Base-by-base conservation (phyloP, 2,888 invertebrate genomes). In the Melinaea marsaeus region DNA sequence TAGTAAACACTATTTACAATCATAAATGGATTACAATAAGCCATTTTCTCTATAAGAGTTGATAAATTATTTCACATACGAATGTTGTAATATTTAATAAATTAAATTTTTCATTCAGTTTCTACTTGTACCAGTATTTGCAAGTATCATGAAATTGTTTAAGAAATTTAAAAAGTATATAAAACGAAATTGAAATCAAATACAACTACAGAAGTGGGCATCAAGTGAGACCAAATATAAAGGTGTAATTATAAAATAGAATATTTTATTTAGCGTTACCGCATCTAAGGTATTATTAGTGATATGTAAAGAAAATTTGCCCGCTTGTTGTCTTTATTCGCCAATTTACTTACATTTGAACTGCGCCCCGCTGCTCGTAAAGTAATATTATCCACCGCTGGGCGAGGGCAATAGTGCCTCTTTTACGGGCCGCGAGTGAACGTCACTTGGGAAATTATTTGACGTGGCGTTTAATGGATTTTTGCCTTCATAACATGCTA, bases 381-480 rank as follows among this genome's bases (percentile, higher is more conserved):
- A 90, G 89, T 90, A 88, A 90, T 89, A 90, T 90, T 88, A 89
- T 85, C 86, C 86, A 82, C 80, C 83, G 84, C 80, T 84, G 87
- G 88, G 87, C 85, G 85, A 79, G 83, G 87, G 88, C 87, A 88
- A 86, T 88, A 90, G 88, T 89, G 89, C 88, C 88, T 87, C 88
- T 88, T 89, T 90, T 89, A 88, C 88, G 88, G 88, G 88, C 88
- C 88, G 86, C 88, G 87, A 85, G 88, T 86, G 85, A 79, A 80
- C 85, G 89, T 88, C 90, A 88, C 90, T 88, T 88, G 90, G 90
- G 90, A 90, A 90, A 90, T 90, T 90, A 90, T 90, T 90, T 90
- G 90, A 90, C 90, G 88, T 88, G 85, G 79, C 88, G 86, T 89
- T 90, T 90, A 90, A 90, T 90, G 90, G 90, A 90, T 90, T 90